phyloP scores from a whole-genome alignment of 2,797 vertebrate species.

The Trichosurus vulpecula region DNA sequence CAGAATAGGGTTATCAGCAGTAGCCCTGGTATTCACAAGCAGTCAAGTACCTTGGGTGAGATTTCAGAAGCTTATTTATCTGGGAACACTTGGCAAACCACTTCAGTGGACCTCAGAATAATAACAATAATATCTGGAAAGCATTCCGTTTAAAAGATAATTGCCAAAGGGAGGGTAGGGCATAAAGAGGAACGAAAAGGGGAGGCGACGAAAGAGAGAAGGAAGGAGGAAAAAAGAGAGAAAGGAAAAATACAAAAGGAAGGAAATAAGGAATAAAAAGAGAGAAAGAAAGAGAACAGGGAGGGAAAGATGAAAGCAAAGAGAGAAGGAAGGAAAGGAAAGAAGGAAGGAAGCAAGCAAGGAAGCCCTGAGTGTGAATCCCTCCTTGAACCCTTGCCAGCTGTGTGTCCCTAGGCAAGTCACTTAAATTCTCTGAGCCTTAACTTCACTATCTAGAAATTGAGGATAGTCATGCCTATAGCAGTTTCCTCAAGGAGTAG shows the following conservation, averaged over 20 bases:
- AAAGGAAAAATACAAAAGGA: background rate
- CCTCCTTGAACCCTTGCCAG: background rate
- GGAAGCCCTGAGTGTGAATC: background rate
- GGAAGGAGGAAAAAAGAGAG: background rate
- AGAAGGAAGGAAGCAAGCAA: background rate
- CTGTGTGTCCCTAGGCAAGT: background rate
- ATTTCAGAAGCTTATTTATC: conserved; percentile 18
- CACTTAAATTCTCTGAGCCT: background rate
- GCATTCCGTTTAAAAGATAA: background rate
- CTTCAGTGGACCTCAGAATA: conserved; percentile 15
- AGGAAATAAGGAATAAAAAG: background rate
- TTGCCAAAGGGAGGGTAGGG: background rate
- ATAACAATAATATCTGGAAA: background rate
- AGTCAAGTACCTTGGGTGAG: conserved; percentile 23
- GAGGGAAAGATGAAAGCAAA: background rate
- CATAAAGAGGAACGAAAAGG: background rate
- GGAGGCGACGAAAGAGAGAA: background rate
- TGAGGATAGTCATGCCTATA: background rate
- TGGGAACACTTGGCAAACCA: background rate
- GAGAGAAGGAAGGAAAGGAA: background rate
- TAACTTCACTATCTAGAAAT: background rate
- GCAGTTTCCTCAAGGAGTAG: background rate
- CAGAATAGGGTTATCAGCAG: conserved; percentile 41
- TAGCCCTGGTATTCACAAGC: conserved; percentile 26
- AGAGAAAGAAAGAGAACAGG: background rate